phyloP scores from a whole-genome alignment of 2,113 vertebrate genomes.

The Chamaetylas fuelleborni region DNA sequence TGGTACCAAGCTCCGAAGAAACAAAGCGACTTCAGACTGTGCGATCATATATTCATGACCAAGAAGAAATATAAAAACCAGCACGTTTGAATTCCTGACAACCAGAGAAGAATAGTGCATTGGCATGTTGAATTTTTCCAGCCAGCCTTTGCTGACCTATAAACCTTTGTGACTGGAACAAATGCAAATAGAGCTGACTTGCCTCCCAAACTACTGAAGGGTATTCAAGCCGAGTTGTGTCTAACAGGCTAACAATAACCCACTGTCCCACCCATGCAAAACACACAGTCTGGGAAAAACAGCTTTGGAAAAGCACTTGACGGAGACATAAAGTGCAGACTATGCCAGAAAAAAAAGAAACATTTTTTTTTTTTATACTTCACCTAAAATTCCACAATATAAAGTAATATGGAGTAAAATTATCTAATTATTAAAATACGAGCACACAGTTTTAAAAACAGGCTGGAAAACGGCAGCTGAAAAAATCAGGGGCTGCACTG shows the following conservation, averaged over 20 bases:
- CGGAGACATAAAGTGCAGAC: constrained; percentile 54
- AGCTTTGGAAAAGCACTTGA: constrained; percentile 71
- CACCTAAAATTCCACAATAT: background rate
- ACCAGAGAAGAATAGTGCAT: constrained; percentile 70
- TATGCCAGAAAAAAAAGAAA: background rate
- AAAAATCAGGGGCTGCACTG: background rate
- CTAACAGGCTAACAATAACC: constrained; percentile 84
- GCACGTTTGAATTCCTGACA: constrained; percentile 71
- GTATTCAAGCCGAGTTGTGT: constrained; percentile 85
- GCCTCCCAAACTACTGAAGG: constrained; percentile 85
- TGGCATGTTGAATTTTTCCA: constrained; percentile 77
- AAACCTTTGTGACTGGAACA: constrained; percentile 96
- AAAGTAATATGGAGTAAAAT: background rate
- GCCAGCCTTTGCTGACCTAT: constrained; percentile 90
- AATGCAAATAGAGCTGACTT: constrained; percentile 95
- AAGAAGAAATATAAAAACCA: constrained; percentile 71
- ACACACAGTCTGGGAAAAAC: constrained; percentile 76
- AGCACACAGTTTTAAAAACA: background rate
- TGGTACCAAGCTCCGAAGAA: constrained; percentile 71
- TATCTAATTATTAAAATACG: background rate
- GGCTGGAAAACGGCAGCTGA: background rate
- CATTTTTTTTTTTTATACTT: constrained; percentile 14
- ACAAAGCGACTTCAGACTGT: constrained; percentile 70
- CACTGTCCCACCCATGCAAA: constrained; percentile 78
- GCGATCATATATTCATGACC: constrained; percentile 75